phyloP scores from a whole-genome alignment of 2,113 vertebrate genomes.

The Sturnus vulgaris region DNA sequence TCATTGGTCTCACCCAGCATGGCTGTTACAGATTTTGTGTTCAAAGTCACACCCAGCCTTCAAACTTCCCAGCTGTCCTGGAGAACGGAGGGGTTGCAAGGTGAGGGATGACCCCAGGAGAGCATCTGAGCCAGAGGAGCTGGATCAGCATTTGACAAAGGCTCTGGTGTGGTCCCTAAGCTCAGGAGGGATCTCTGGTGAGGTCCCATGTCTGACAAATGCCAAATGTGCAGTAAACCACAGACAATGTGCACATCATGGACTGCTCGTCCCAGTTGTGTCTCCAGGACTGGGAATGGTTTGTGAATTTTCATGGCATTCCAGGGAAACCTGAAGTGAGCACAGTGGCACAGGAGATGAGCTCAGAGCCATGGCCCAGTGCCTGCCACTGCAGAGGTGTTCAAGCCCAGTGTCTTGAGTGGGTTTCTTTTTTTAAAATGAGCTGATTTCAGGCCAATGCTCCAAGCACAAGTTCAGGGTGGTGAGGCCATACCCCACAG shows the following conservation, averaged over 20 bases:
- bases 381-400: slow-evolving; percentile 27
- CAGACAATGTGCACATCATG: accelerated
- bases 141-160: not conserved
- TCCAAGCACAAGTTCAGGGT: not conserved
- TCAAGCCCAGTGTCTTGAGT: not conserved
- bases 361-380: not conserved
- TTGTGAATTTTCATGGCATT: not conserved
- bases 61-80: not conserved
- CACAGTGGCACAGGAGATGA: not conserved
- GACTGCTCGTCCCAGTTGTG: not conserved
- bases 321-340: not conserved
- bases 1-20: not conserved
- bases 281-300: not conserved
- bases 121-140: not conserved
- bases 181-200: not conserved
- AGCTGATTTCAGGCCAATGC: not conserved
- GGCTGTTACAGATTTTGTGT: not conserved
- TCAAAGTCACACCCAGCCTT: not conserved
- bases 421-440: not conserved
- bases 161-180: not conserved
- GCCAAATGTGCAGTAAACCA: not conserved
- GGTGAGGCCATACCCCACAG: not conserved
- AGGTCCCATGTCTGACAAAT: not conserved
- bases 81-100: not conserved
- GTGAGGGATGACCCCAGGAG: not conserved